Percentiles rank a stretch among this genome's conserved stretches.
These are phyloP conservation scores for Magallana ariakensis DNA, from an alignment of 1,140 invertebrate species.

Conservation along the genomic window DNA sequence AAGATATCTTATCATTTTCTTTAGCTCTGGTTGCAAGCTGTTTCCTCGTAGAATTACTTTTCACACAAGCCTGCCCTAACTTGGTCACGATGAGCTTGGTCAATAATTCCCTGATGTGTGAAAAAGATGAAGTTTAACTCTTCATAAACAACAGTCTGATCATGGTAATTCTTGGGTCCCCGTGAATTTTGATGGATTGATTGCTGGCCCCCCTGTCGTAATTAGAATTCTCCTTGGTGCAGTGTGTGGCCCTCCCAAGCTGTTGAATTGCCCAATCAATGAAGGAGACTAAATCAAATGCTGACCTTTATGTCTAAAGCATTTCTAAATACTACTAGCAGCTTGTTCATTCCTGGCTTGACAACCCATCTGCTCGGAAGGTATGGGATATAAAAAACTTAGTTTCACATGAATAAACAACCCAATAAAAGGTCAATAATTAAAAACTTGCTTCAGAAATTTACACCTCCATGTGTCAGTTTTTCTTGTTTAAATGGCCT, in stretches of 20 bases:
- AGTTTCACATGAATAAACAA: too few species aligned
- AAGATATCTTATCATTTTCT: neutral
- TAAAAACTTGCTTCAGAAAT: too few species aligned
- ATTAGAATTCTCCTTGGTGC: neutral
- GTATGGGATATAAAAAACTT: too few species aligned
- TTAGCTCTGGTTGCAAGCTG: neutral
- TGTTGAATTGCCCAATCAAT: neutral
- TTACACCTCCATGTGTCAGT: too few species aligned
- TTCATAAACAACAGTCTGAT: neutral
- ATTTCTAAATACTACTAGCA: too few species aligned
- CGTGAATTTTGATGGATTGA: constrained; percentile 1
- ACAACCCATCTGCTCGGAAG: too few species aligned
- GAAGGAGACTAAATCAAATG: neutral
- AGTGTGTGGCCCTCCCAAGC: constrained; percentile 18
- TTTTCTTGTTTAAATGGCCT: too few species aligned
- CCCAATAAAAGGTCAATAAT: too few species aligned
- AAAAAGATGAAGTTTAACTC: neutral
- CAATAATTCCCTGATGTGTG: neutral
- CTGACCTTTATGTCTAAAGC: neutral
- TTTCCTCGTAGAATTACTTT: constrained; percentile 19
- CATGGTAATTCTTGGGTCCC: neutral
- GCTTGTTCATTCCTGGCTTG: too few species aligned
- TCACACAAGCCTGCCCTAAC: neutral
- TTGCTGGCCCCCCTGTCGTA: neutral
- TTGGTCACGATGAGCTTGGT: neutral